Base-by-base conservation (phyloP, 2,113 vertebrate species). In the Eulemur macaco region DNA sequence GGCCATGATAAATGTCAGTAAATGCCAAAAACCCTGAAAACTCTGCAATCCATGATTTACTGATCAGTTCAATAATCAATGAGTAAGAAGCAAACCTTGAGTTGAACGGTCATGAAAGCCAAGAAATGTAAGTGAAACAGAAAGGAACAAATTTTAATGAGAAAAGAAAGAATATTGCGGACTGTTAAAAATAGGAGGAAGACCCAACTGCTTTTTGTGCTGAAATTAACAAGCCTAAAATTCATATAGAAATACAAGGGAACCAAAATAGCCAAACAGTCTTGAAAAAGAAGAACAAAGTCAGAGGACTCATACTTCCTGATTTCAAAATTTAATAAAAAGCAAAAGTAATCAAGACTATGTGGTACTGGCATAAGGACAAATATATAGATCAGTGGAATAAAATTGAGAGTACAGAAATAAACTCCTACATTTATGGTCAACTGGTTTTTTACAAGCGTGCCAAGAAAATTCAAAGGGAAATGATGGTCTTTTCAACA, bases 271-370 rank as follows among this genome's bases (percentile, higher is more conserved):
- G 20, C 27, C 39, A 17, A 85, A 39, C 23, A 56, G 17, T 56
- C 85, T 92, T 85, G 64, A 71, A 92, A 95, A 56, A 56, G 18
- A 85, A 82, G 77, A 96, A 92, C 42, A 74, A 85, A 66, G n/a
- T 5, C 50, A 12, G 23, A 80, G 34, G 10, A n/a, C 15, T 80
- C 37, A 77, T 7, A 88, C 7, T 50, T 71, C 37, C 63, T 89
- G 47, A 69, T 87, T 89, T 91, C 60, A 88, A 87, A 83, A 74
- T 34, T 66, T 73, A 73, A 78, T 47, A 76, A 47, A 60, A 83
- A 73, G 54, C 17, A 82, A 47, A 76, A 82, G 76, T 60, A 86
- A 37, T 20, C 52, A 80, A 71, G 50, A 78, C 18, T 76, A 13
- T 21, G 20, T 18, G 39, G 20, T 63, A 39, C 25, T 73, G 14